Base-by-base conservation (phyloP, 2,113 vertebrate species). In the Cervus canadensis region DNA sequence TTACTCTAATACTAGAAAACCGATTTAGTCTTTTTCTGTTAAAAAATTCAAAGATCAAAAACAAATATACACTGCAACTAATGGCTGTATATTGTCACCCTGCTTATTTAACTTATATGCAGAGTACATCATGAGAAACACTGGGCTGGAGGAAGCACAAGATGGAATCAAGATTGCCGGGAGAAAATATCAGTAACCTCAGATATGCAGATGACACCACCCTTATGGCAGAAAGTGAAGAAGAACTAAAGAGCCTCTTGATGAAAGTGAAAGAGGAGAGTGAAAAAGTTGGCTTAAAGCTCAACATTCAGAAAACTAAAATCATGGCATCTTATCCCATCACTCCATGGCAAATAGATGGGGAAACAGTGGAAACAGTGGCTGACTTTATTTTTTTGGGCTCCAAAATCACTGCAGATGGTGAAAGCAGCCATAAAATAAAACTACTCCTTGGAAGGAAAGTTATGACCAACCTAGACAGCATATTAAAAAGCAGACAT, bases 11-110 rank as follows among this genome's bases (percentile, higher is more conserved):
- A 60, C 14, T 79, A n/a, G 15, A 10, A 84, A 57, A 87, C 17
- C 43, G 83, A 89, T 12, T 52, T 50, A 36, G 12, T 56, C n/a
- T 83, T 90, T 81, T 92, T 90, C 40, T 76, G 43, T 76, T 84
- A 52, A 87, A 87, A 14, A 95, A 64, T 21, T 91, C 57, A 64
- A 97, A 95, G 40, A 85, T 76, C 33, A 94, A 94, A 85, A 95
- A 30, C 21, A 64, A 71, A 62, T 50, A 9, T 21, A 52, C 50
- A 50, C 74, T 33, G 19, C 67, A 88, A 93, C 30, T 59, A 84
- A 52, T 9, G 7, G 89, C 43, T 52, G 64, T 25, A 88, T 21
- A 67, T 36, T 67, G 64, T 67, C 17, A 21, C 17, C 33, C 33
- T 67, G 64, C 33, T 36, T 67, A 36, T 36, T 36, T 21, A 36